phyloP scores from a whole-genome alignment of 1,140 invertebrate genomes.

The Drosophila chauvacae region DNA sequence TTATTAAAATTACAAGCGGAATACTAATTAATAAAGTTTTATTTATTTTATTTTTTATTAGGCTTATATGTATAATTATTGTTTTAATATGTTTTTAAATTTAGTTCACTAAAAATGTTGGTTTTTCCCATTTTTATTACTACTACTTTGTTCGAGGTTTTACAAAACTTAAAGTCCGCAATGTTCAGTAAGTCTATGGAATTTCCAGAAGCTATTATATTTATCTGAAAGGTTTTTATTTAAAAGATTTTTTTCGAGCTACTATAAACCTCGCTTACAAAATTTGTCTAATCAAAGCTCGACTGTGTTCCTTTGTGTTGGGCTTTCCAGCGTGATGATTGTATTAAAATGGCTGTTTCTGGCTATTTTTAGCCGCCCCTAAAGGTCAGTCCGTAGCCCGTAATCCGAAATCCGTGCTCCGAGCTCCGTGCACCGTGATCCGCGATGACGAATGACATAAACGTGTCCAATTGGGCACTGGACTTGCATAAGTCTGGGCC shows the following conservation, averaged over 20 bases:
- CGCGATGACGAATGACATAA: conserved; percentile 49
- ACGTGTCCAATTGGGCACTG: conserved; percentile 59
- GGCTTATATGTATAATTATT: too few relatives aligned
- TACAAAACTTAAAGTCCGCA: too few relatives aligned
- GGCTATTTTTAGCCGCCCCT: conserved; percentile 64
- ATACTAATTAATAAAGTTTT: not conserved
- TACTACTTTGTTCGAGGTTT: too few relatives aligned
- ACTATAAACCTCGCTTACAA: not conserved
- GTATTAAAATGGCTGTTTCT: conserved; percentile 58
- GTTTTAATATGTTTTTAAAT: too few relatives aligned
- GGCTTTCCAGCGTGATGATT: conserved; percentile 67
- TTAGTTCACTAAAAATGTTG: too few relatives aligned
- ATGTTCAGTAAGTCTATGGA: too few relatives aligned
- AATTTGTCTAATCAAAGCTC: not conserved
- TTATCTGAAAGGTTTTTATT: not conserved
- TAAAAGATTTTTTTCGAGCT: not conserved
- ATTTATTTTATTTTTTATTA: too few relatives aligned
- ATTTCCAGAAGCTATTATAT: too few relatives aligned
- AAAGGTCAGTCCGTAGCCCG: conserved; percentile 56
- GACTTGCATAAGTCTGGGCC: conserved; percentile 37
- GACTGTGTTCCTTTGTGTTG: conserved; percentile 42
- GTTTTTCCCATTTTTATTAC: too few relatives aligned
- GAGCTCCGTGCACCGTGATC: conserved; percentile 15
- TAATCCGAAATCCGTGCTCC: conserved; percentile 21
- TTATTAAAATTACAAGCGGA: too few relatives aligned